Evolutionary conservation across 2,113 vertebrate genomes (phyloP).

Genomic region (Peromyscus polionotus): DNA sequence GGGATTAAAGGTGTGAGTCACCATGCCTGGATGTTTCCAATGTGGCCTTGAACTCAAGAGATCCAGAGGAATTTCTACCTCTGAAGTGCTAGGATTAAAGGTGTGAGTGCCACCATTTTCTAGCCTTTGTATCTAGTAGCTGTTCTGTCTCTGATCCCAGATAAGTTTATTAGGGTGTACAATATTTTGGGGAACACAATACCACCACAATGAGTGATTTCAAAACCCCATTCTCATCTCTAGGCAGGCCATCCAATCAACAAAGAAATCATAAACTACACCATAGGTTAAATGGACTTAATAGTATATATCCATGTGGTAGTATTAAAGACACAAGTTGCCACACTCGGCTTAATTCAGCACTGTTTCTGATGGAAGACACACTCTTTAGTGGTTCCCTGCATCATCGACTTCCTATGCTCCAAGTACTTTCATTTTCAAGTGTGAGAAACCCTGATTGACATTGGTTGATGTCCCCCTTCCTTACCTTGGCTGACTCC

Average conservation of each 20-base stretch:
- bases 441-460: not conserved
- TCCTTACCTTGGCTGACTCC: not conserved
- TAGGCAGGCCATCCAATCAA: not conserved
- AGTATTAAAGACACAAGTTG: not conserved
- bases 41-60: too few species aligned
- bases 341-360: not conserved
- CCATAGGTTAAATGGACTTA: not conserved
- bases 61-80: too few species aligned
- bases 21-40: too few species aligned
- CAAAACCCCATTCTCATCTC: not conserved
- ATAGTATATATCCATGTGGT: not conserved
- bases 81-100: too few species aligned
- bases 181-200: too few species aligned
- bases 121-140: too few species aligned
- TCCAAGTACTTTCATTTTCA: not conserved
- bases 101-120: too few species aligned
- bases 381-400: not conserved
- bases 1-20: too few species aligned
- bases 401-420: not conserved
- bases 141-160: too few species aligned
- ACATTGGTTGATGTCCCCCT: not conserved
- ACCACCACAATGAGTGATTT: not conserved
- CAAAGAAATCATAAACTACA: not conserved
- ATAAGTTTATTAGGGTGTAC: too few species aligned
- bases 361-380: not conserved